Base-by-base conservation (phyloP, 2,797 vertebrate species). In the Cyclopterus lumpus region DNA sequence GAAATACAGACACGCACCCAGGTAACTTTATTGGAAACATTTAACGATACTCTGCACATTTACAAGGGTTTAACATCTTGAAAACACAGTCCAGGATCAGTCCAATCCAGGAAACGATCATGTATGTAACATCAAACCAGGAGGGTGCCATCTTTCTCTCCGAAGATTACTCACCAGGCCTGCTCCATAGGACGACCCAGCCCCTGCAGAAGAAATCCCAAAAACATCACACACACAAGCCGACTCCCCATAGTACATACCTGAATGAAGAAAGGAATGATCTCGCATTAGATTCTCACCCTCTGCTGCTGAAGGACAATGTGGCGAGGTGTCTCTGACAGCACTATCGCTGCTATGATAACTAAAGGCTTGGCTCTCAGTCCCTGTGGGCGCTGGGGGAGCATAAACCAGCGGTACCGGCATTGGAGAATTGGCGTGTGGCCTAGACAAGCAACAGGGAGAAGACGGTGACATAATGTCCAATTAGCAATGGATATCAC, bases 311-410 rank as follows among this genome's bases (percentile, higher is more conserved):
- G 82, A 59, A 44, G 77, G 67, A 77, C 79, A 87, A 83, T 84
- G 67, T 75, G 73, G 62, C 4, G 20, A 8, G 34, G 73, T 55
- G 14, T 28, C 12, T 62, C 5, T 78, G 65, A 75, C 76, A 59
- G 68, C 22, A 66, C 71, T 84, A 73, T 89, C 75, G 69, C 63
- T 80, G 86, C 82, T 85, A 84, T 86, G 83, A 84, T 73, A 83
- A 80, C 68, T 81, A 38, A 79, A 80, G 67, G 72, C 76, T 44
- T 93, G 94, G 16, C 85, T 83, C 2, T 40, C 49, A 0, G 22
- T 0, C 1, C 71, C 20, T 1, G 84, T 57, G 55, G 79, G 60
- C 0, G 28, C 78, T 0, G 73, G 60, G 15, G 82, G 44, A 0
- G 15, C 22, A 40, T 76, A 79, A 53, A 49, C 74, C 3, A 49